Evolutionary conservation across 2,797 vertebrate genomes (phyloP).

Genomic region (Hybognathus amarus): DNA sequence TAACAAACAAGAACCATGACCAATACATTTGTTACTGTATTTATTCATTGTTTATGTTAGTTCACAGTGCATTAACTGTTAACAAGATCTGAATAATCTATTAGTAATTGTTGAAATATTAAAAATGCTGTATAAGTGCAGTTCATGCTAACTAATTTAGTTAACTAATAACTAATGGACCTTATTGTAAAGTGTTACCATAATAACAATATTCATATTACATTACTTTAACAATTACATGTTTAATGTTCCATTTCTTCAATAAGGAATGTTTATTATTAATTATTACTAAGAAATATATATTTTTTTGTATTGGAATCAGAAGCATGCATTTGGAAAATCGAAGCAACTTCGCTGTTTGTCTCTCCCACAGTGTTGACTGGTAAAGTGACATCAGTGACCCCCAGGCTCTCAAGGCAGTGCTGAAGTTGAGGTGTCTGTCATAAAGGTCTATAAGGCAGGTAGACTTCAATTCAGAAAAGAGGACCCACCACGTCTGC

Average conservation of each 20-base stretch:
- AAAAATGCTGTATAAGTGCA: too few relatives aligned
- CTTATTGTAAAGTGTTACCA: too few relatives aligned
- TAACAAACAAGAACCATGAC: too few relatives aligned
- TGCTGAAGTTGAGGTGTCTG: conserved; percentile 65
- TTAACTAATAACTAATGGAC: too few relatives aligned
- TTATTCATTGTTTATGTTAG: too few relatives aligned
- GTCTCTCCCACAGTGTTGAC: conserved; percentile 71
- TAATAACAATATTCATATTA: neutral
- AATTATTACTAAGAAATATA: neutral
- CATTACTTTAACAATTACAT: too few relatives aligned
- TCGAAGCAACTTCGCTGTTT: neutral
- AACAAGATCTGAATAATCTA: too few relatives aligned
- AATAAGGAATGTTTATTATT: neutral
- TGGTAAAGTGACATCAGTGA: conserved; percentile 71
- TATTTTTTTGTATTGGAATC: neutral
- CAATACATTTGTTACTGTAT: too few relatives aligned
- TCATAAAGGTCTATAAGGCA: conserved; percentile 75
- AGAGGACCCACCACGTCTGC: conserved; percentile 68
- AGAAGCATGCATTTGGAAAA: neutral
- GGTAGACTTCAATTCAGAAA: conserved; percentile 70
- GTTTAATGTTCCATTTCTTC: neutral
- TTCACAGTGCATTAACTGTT: too few relatives aligned
- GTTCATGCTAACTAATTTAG: too few relatives aligned
- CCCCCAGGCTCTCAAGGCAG: conserved; percentile 63
- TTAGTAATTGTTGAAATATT: too few relatives aligned